Evolutionary conservation across 2,113 vertebrate genomes (phyloP), one percentile per base, ranked within the genome.

Genomic region (Leptobrachium ailaonicum): DNA sequence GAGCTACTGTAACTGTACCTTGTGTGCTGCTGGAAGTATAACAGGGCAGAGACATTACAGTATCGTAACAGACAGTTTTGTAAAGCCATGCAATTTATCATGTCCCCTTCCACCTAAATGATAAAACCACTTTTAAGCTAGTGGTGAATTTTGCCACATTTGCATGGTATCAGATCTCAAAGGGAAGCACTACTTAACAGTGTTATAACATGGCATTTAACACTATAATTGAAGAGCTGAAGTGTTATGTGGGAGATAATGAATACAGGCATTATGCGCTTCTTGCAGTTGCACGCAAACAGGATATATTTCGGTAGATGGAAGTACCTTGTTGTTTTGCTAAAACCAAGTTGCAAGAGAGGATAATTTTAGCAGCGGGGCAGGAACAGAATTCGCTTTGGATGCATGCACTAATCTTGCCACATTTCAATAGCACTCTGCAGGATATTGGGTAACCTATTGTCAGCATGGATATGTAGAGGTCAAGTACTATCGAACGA

Each of bases 231-330:
- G 4, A n/a, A 66, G 45, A 72, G 62, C 53, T 50, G 47, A 50
- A 5, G 47, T 4, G 47, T 80, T 74, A 80, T 75, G 79, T 80
- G 71, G 72, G 71, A 81, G 71, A 64, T 75, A 81, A 69, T 81
- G 74, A 81, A 80, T 69, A 47, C 42, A 67, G 66, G 72, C 60
- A 75, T 68, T 67, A 81, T 72, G 45, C 64, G 44, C 11, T 68
- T 68, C 53, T 20, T 14, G 42, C 42, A 40, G 47, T 43, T 67
- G 42, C 63, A 67, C 56, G 63, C 41, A 67, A 79, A 79, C n/a
- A 14, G 63, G 72, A 20, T 56, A 41, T 69, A 54, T 41, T 9
- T 54, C n/a, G 73, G 75, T 62, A 68, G 75, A 69, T 81, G 67
- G 72, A 69, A 73, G 68, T 8, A 43, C 66, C 79, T 75, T 41